Evolutionary conservation across 2,797 vertebrate species (phyloP).

Genomic region (Meriones psammophilus): DNA sequence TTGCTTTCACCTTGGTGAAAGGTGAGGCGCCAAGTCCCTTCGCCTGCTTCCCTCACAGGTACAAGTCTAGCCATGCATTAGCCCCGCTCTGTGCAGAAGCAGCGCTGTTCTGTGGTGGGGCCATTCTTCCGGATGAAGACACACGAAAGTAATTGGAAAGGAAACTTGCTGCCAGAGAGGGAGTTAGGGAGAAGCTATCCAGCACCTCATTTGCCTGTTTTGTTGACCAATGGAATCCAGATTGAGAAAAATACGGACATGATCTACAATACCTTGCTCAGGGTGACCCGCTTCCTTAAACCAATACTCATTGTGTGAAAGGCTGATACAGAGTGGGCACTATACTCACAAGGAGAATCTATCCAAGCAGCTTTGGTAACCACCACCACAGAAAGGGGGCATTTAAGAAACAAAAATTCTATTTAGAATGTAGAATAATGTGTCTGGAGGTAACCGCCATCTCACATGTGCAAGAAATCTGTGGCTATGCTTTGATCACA

Average conservation of each 20-base stretch:
- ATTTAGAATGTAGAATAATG: neutral
- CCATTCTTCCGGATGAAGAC: neutral
- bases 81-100: neutral
- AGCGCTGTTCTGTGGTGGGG: neutral
- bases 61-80: neutral
- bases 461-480: neutral
- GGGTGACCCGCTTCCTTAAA: neutral
- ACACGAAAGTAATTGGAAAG: neutral
- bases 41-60: neutral
- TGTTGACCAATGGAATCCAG: neutral
- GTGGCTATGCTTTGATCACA: neutral
- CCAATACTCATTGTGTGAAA: neutral
- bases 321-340: neutral
- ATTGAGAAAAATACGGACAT: neutral
- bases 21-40: neutral
- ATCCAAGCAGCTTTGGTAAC: neutral
- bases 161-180: neutral
- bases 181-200: neutral
- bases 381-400: neutral
- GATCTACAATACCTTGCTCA: neutral
- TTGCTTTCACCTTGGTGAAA: neutral
- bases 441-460: neutral
- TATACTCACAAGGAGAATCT: neutral
- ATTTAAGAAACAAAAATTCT: neutral
- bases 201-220: neutral